Conservation (phyloP, 2,888 invertebrate species). For the Cheilosia urbana region DNA sequence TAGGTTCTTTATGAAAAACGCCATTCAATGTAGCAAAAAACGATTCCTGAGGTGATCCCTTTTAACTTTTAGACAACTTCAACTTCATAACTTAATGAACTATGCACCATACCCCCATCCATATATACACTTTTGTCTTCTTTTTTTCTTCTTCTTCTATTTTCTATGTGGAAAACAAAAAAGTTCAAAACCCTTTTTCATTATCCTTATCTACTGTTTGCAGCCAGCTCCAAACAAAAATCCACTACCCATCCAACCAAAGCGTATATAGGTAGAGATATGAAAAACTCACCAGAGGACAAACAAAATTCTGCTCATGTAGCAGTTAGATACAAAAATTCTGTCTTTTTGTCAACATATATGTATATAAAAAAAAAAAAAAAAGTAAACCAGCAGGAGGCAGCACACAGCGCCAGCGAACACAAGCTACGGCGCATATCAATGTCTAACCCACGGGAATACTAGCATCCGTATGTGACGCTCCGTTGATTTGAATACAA, state of each 20-base stretch:
- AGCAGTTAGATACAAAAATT: conserved; percentile 48
- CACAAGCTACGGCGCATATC: conserved; percentile 45
- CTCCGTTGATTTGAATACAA: conserved; percentile 46
- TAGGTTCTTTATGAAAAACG: not conserved
- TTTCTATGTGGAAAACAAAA: conserved; percentile 12
- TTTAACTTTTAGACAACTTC: not conserved
- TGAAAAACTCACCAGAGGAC: conserved; percentile 22
- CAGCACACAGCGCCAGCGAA: conserved; percentile 11
- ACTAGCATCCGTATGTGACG: conserved; percentile 30
- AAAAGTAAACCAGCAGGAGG: conserved; percentile 53
- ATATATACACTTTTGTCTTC: not conserved
- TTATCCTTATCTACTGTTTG: conserved; percentile 70
- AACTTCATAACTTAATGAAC: conserved; percentile 18
- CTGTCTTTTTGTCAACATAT: conserved; percentile 40
- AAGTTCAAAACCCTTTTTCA: conserved; percentile 32
- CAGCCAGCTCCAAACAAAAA: conserved; percentile 58
- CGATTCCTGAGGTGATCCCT: not conserved
- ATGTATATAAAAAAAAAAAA: too few species aligned
- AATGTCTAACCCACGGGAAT: conserved; percentile 18
- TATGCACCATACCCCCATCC: not conserved
- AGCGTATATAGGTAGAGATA: conserved; percentile 1
- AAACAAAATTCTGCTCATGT: conserved; percentile 57
- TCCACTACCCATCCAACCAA: conserved; percentile 7
- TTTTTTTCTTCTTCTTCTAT: conserved; percentile 1
- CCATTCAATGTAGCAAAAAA: not conserved